Percentiles rank a stretch among this genome's conserved stretches.
Conservation (phyloP, 2,888 invertebrate species). For the Volucella inanis region DNA sequence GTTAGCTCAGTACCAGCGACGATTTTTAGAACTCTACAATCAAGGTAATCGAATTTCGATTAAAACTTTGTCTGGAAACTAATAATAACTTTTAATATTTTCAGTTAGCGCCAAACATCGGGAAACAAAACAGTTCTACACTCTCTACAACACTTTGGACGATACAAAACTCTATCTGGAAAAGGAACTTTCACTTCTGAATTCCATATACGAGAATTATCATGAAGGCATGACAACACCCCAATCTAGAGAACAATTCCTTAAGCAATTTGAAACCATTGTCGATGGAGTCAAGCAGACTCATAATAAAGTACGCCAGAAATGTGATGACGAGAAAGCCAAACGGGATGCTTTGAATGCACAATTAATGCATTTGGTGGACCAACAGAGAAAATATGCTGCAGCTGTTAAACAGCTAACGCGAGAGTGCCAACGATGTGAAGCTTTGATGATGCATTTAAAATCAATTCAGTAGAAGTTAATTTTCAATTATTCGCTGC, state of each 20-base stretch:
- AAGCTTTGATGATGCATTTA: conserved; percentile 83
- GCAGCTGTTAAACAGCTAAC: conserved; percentile 90
- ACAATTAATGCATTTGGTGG: conserved; percentile 85
- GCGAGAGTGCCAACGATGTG: conserved; percentile 89
- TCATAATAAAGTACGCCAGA: conserved; percentile 88
- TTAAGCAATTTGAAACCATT: conserved; percentile 94
- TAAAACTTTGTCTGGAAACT: background rate
- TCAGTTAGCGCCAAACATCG: conserved; percentile 96
- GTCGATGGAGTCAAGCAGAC: conserved; percentile 95
- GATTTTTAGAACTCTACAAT: conserved; percentile 98
- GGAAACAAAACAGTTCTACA: conserved; percentile 98
- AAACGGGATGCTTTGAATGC: conserved; percentile 87
- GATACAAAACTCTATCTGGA: conserved; percentile 96
- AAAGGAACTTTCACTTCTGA: conserved; percentile 94
- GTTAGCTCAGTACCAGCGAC: conserved; percentile 95
- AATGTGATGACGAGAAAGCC: conserved; percentile 87
- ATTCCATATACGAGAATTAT: conserved; percentile 95
- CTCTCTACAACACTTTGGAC: conserved; percentile 96
- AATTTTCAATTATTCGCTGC: conserved; percentile 40
- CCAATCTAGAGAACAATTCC: conserved; percentile 93
- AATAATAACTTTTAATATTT: conserved; percentile 20
- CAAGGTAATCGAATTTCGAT: conserved; percentile 86
- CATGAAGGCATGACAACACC: conserved; percentile 92
- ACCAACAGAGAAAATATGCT: conserved; percentile 90
- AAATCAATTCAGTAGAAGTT: conserved; percentile 79